Conservation (phyloP, 2,113 vertebrate genomes). For the Zosterops lateralis region DNA sequence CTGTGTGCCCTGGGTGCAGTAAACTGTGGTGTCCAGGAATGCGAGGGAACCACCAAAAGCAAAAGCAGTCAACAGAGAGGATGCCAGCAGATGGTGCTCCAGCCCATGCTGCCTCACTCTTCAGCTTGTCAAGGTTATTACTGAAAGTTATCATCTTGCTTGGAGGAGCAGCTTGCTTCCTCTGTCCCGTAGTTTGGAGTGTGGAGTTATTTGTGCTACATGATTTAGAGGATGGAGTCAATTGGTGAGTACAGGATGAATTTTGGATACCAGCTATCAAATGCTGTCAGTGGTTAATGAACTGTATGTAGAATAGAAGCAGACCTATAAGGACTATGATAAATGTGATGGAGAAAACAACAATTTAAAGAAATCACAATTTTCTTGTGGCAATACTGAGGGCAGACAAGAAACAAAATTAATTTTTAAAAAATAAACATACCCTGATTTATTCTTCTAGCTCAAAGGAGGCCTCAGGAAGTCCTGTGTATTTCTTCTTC, state of each 20-base stretch:
- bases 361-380: neutral
- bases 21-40: neutral
- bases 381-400: neutral
- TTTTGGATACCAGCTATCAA: neutral
- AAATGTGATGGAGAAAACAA: neutral
- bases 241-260: neutral
- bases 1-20: rapidly evolving
- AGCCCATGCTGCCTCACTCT: neutral
- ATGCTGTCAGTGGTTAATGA: neutral
- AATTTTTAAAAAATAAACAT: neutral
- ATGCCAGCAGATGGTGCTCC: conserved; percentile 55
- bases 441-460: neutral
- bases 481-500: neutral
- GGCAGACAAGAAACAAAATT: neutral
- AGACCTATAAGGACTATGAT: neutral
- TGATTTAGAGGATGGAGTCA: neutral
- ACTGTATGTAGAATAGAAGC: neutral
- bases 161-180: neutral
- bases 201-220: neutral
- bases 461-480: neutral
- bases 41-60: neutral
- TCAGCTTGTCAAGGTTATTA: neutral
- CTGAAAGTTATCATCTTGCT: neutral
- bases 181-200: neutral
- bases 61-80: neutral